A percentile compares a stretch with the other conserved stretches of the same genome.
Evolutionary conservation across 2,113 vertebrate genomes (phyloP).

Genomic region (Cochlearius cochlearius): DNA sequence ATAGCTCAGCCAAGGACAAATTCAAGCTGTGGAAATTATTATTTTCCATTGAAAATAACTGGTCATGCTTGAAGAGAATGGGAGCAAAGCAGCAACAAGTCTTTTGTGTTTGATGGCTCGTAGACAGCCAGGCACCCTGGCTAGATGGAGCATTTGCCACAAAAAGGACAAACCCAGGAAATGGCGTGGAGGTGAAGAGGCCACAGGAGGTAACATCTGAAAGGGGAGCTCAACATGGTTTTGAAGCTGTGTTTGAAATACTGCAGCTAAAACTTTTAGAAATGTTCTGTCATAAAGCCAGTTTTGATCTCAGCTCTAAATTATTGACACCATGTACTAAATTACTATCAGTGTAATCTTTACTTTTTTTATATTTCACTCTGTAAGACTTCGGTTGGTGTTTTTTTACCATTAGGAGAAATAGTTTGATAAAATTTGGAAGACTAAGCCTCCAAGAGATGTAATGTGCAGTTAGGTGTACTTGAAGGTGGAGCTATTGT

Average conservation of each 20-base stretch:
- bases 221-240: neutral
- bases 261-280: neutral
- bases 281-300: neutral
- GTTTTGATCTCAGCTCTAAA: neutral
- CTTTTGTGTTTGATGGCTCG: neutral
- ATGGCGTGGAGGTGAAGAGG: neutral
- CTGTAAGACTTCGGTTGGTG: neutral
- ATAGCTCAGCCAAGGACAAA: neutral
- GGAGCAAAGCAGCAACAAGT: neutral
- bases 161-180: neutral
- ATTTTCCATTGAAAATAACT: neutral
- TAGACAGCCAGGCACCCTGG: neutral
- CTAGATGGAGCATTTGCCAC: neutral
- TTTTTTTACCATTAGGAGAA: neutral
- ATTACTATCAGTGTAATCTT: neutral
- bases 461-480: rapidly evolving
- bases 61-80: neutral
- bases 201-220: neutral
- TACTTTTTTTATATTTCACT: neutral
- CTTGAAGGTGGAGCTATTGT: neutral
- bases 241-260: neutral
- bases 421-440: neutral
- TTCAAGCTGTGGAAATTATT: neutral
- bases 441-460: neutral
- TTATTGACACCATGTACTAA: neutral